A percentile compares a stretch with the other conserved stretches of the same genome.
phyloP scores from a whole-genome alignment of 1,140 invertebrate genomes.

The Drosophila pseudoananassae region DNA sequence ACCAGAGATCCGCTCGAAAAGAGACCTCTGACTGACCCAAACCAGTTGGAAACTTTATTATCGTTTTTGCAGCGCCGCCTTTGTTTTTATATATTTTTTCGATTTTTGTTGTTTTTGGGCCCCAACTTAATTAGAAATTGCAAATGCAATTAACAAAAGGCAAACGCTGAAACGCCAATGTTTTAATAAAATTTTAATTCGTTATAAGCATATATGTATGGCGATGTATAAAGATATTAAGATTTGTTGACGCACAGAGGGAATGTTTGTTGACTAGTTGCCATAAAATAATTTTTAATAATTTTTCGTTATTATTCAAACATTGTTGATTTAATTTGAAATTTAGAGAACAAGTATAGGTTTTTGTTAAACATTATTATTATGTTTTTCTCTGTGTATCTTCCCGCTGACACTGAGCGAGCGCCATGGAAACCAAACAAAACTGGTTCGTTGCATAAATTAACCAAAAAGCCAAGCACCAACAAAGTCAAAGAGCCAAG shows the following conservation, averaged over 20 bases:
- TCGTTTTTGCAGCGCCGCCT: conserved; percentile 3
- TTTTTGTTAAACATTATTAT: background rate
- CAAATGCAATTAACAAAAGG: conserved; percentile 73
- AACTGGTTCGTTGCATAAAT: conserved; percentile 81
- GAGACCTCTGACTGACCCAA: conserved; percentile 37
- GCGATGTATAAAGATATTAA: conserved; percentile 1
- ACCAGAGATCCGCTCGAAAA: conserved; percentile 36
- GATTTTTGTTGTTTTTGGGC: conserved; percentile 39
- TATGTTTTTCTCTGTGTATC: conserved; percentile 14
- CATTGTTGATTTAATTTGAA: too few relatives aligned
- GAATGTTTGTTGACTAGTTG: background rate
- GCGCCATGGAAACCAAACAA: conserved; percentile 62
- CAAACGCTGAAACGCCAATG: conserved; percentile 50
- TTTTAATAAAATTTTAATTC: conserved; percentile 64
- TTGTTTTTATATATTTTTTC: conserved; percentile 22
- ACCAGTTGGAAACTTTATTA: conserved; percentile 60
- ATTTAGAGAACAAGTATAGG: too few relatives aligned
- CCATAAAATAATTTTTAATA: background rate
- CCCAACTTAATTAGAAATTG: conserved; percentile 77
- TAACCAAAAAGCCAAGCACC: conserved; percentile 52
- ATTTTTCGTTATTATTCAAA: background rate
- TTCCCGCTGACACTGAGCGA: conserved; percentile 41
- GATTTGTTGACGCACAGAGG: conserved; percentile 1
- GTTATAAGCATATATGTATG: conserved; percentile 25
- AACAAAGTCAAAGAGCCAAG: conserved; percentile 57